Base-by-base conservation (phyloP, 1,140 invertebrate species). In the Holotrichia oblita region DNA sequence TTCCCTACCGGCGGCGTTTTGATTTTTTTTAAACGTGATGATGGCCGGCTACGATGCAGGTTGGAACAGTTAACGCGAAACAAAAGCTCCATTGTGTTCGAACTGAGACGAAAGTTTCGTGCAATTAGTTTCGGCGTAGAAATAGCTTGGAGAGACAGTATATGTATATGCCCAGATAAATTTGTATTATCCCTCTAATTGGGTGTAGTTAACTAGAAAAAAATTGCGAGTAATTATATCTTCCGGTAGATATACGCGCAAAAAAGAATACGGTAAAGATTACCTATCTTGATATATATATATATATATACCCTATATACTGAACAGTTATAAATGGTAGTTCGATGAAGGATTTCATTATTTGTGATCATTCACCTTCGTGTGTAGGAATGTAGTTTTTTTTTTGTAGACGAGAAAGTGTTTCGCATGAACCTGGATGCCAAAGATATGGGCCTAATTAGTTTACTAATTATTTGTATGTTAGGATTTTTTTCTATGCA, bases 21-120 rank as follows among this genome's bases (percentile, higher is more conserved):
- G 48, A 55, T 55, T 55, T 55, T 55, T 55, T 55, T 14, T 6
- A n/a, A 17, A 17, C 48, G 48, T 17, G 17, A 17, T 55, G 48
- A 48, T 48, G 17, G 61, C 20, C 61, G 27, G 22, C 12, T 24
- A n/a, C 61, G 61, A 10, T 69, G 22, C 61, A 69, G 61, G 17
- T 27, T 14, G n/a, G 14, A 69, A 69, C 61, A 69, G 61, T 69
- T 69, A 69, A 27, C 20, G n/a, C 44, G 61, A 69, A 69, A 69
- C 61, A 69, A 69, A 69, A 34, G 61, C 61, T 9, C 20, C 27
- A 69, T 69, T 69, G 61, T 69, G 61, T 69, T 69, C 61, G 12
- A 17, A 69, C 22, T 6, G 20, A 17, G 61, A 10, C 12, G 20
- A 69, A 20, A 69, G 61, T 69, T 69, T 69, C 61, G 22, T 12